These are phyloP conservation scores for Ostrea edulis DNA, from an alignment of 1,140 invertebrate genomes.

Conservation along the genomic window DNA sequence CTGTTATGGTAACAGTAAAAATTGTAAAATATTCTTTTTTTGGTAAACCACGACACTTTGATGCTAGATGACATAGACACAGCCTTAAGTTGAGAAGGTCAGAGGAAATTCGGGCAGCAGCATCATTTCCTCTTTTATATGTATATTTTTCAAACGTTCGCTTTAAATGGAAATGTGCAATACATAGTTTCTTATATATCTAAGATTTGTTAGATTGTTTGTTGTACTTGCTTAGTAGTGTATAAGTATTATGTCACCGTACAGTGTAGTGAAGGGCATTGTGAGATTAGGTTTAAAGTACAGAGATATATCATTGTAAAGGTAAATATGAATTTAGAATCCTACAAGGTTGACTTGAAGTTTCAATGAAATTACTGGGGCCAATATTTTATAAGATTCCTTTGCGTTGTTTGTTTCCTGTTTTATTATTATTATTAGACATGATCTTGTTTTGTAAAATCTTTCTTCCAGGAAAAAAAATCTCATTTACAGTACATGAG, in stretches of 20 bases:
- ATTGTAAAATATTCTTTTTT: background rate
- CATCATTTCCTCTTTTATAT: conserved; percentile 18
- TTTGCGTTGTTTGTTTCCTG: background rate
- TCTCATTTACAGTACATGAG: no score
- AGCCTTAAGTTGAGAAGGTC: conserved; percentile 14
- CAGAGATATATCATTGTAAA: no score
- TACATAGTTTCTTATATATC: conserved; percentile 18
- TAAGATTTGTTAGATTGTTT: background rate
- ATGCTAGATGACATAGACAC: background rate
- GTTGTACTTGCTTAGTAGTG: conserved; percentile 22
- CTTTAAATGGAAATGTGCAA: conserved; percentile 35
- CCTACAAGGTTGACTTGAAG: background rate
- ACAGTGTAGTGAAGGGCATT: background rate
- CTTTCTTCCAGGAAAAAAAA: background rate
- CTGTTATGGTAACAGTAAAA: background rate
- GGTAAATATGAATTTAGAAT: background rate
- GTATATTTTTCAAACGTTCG: conserved; percentile 34
- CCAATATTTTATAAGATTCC: background rate
- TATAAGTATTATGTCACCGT: background rate
- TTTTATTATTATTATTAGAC: background rate
- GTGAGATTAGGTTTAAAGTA: background rate
- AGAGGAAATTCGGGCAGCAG: conserved; percentile 29
- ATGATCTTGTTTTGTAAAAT: background rate
- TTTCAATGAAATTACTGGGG: background rate
- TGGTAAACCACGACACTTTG: background rate